Percentiles rank a stretch among this genome's conserved stretches.
Evolutionary conservation across 2,888 invertebrate genomes (phyloP).

Genomic region (Euspilapteryx auroguttella): DNA sequence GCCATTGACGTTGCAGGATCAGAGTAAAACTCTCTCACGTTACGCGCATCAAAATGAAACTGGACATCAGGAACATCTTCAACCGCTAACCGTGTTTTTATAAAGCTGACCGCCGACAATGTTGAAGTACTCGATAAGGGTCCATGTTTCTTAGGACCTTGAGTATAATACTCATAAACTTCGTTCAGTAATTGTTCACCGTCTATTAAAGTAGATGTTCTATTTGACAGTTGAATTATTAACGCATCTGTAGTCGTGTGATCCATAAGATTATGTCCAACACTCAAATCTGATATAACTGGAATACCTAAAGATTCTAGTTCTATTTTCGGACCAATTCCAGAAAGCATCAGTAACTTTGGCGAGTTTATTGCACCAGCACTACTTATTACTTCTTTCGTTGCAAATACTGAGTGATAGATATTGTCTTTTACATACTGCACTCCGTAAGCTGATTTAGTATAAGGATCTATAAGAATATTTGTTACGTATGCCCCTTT

Average conservation of each 20-base stretch:
- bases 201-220: constrained; percentile 46
- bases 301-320: constrained; percentile 49
- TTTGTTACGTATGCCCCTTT: constrained; percentile 56
- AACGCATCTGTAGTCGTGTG: constrained; percentile 69
- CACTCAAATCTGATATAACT: constrained; percentile 65
- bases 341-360: constrained; percentile 66
- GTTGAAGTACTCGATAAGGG: constrained; percentile 58
- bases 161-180: constrained; percentile 35
- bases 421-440: constrained; percentile 37
- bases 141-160: constrained; percentile 35
- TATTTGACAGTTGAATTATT: constrained; percentile 41
- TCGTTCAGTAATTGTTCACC: constrained; percentile 35
- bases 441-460: constrained; percentile 46
- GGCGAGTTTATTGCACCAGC: constrained; percentile 66
- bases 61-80: constrained; percentile 66
- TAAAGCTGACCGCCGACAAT: constrained; percentile 61
- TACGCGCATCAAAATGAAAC: constrained; percentile 63
- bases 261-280: constrained; percentile 75
- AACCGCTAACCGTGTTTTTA: constrained; percentile 51
- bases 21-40: constrained; percentile 55
- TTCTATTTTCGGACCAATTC: constrained; percentile 64
- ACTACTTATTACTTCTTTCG: constrained; percentile 65
- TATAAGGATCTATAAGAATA: constrained; percentile 60
- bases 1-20: constrained; percentile 57
- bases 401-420: constrained; percentile 37